Percentiles rank a stretch among this genome's conserved stretches.
These are phyloP conservation scores for Petaurus breviceps DNA, from an alignment of 2,113 vertebrate genomes.

Conservation along the genomic window DNA sequence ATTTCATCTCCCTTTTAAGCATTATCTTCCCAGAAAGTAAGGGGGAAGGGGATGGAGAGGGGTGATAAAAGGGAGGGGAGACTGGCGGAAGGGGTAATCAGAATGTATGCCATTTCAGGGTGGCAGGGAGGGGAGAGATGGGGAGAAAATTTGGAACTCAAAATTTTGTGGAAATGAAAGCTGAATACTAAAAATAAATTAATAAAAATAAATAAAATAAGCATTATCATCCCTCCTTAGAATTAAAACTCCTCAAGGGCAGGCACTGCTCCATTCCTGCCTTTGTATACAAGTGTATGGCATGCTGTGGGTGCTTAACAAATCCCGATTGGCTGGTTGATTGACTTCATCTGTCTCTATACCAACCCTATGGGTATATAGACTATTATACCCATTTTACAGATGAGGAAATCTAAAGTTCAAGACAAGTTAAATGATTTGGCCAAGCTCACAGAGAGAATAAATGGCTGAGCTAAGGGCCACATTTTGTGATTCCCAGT, in stretches of 20 bases:
- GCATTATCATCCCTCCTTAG: background rate
- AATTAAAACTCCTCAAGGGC: background rate
- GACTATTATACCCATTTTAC: background rate
- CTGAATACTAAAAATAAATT: no score
- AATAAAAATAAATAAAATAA: no score
- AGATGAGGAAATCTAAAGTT: background rate
- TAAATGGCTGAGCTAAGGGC: background rate
- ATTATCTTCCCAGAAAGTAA: background rate
- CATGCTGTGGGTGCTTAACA: background rate
- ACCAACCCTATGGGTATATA: background rate
- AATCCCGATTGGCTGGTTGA: background rate
- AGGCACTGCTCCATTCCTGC: background rate
- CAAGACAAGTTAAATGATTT: background rate
- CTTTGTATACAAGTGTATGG: background rate
- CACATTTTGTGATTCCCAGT: background rate
- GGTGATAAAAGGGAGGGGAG: no score
- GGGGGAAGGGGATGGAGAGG: no score
- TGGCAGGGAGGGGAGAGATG: no score
- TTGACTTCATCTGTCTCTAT: background rate
- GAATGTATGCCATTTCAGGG: no score
- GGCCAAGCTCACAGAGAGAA: background rate
- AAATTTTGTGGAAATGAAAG: no score
- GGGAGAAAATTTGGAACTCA: no score
- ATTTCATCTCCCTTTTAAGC: background rate
- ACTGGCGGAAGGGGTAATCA: no score